These are phyloP conservation scores for Cichlasoma orientale DNA, from an alignment of 2,797 vertebrate species.

Conservation along the genomic window DNA sequence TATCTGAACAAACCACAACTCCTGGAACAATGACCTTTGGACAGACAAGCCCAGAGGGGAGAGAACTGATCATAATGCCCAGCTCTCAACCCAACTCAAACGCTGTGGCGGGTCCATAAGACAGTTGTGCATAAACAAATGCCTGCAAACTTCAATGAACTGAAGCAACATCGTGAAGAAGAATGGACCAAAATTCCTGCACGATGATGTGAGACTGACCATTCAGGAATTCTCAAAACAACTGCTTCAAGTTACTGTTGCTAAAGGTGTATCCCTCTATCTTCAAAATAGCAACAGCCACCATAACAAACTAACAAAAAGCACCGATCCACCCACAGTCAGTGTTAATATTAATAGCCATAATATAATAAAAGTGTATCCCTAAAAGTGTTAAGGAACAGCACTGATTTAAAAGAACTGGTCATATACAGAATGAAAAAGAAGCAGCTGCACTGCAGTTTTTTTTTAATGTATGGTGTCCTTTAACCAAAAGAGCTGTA, in stretches of 20 bases:
- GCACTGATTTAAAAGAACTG: neutral
- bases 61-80: no score
- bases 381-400: neutral
- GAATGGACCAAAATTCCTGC: no score
- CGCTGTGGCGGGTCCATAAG: neutral
- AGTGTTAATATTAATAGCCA: neutral
- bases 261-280: no score
- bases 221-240: no score
- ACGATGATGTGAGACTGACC: no score
- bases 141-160: neutral
- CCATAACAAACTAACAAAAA: no score
- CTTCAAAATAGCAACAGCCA: no score
- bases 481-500: conserved; percentile 19
- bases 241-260: no score
- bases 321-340: neutral
- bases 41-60: no score
- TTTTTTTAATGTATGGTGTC: conserved; percentile 26
- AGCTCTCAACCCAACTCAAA: neutral
- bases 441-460: neutral
- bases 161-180: no score
- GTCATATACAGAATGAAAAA: neutral
- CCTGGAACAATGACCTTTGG: no score
- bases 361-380: neutral
- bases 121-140: neutral
- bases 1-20: no score